Conservation (phyloP, 2,888 invertebrate genomes). For the Microchrysa polita region DNA sequence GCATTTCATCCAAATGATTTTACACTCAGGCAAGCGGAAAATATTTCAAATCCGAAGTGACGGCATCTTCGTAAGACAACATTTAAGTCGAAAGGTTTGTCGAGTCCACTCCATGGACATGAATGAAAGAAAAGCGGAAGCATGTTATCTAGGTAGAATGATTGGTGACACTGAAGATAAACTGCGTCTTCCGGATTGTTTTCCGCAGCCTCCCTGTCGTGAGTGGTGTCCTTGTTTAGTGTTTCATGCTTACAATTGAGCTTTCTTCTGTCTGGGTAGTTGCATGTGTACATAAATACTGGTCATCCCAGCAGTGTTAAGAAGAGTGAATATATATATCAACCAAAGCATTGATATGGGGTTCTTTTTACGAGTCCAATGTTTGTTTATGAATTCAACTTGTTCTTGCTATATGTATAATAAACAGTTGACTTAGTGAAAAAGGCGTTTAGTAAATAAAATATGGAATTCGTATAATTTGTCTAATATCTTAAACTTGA, state of each 20-base stretch:
- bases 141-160: slow-evolving; percentile 44
- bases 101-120: slow-evolving; percentile 29
- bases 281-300: neutral
- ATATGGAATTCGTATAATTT: too few species aligned
- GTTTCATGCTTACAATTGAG: neutral
- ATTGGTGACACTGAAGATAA: slow-evolving; percentile 43
- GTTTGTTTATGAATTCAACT: neutral
- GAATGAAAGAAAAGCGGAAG: slow-evolving; percentile 37
- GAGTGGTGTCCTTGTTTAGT: neutral
- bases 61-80: too few species aligned
- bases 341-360: slow-evolving; percentile 18
- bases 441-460: too few species aligned
- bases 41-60: slow-evolving; percentile 29
- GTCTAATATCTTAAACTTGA: too few species aligned
- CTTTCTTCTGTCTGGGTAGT: slow-evolving; percentile 7
- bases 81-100: slow-evolving; percentile 28
- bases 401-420: neutral
- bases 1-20: slow-evolving; percentile 38
- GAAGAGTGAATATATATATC: slow-evolving; percentile 15
- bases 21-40: slow-evolving; percentile 42
- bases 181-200: slow-evolving; percentile 42
- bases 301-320: slow-evolving; percentile 7
- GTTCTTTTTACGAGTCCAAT: neutral
- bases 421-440: neutral
- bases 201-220: slow-evolving; percentile 21